Base-by-base conservation (phyloP, 1,140 invertebrate genomes). In the Ericerus pela region DNA sequence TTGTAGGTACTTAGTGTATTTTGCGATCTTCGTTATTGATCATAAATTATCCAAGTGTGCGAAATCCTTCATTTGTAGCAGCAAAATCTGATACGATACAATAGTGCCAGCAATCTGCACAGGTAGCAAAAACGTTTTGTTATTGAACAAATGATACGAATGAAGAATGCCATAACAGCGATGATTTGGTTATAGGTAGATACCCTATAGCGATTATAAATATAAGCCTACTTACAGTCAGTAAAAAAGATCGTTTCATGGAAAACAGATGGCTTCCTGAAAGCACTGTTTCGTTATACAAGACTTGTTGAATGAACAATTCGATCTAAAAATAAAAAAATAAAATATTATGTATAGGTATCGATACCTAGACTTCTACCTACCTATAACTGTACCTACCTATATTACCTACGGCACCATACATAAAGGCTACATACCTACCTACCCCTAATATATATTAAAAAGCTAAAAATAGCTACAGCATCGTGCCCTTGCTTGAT, bases 261-360 rank as follows among this genome's bases (percentile, higher is more conserved):
- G 57, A 58, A 56, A 60, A 60, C 54, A 60, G 53, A 22, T 60
- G 57, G 38, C 59, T 58, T 14, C 59, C 59, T 3, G 53, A 55
- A 6, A 60, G 38, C n/a, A 47, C 41, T 1, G 56, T 14, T 26
- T 60, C 28, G 38, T 51, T 43, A 22, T 53, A 56, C 51, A 52
- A 51, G 14, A 59, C 41, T 56, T 59, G 58, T 14, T 56, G 22
- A 10, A 56, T 53, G 30, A 59, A 55, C 41, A 59, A 56, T 22
- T 59, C 58, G 3, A 52, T 54, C 58, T 59, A 51, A 29, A 33
- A 30, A 54, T 29, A 26, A 24, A 27, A n/a, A n/a, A n/a, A n/a
- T n/a, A n/a, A n/a, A n/a, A n/a, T n/a, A n/a, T n/a, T n/a, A n/a
- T n/a, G n/a, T n/a, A n/a, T n/a, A n/a, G n/a, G n/a, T n/a, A n/a